Percentiles rank a stretch among this genome's conserved stretches.
phyloP scores from a whole-genome alignment of 1,140 invertebrate species.

The Oedothorax gibbosus region DNA sequence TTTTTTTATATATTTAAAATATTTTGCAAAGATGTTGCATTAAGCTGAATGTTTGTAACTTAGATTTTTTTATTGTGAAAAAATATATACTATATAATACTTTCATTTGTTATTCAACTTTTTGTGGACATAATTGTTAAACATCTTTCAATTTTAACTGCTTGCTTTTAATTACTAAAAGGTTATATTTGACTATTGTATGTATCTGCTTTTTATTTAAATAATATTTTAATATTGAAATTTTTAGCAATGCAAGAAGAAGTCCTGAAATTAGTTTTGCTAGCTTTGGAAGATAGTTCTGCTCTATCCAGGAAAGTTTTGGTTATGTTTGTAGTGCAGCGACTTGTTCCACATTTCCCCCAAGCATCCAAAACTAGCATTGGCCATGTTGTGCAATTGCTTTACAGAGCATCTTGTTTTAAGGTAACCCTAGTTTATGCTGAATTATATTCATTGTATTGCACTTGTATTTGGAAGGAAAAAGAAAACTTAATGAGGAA shows the following conservation, averaged over 20 bases:
- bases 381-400: constrained; percentile 97
- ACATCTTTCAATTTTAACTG: neutral
- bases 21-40: no score
- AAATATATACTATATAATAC: neutral
- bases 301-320: constrained; percentile 97
- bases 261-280: constrained; percentile 91
- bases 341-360: constrained; percentile 93
- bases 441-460: constrained; percentile 32
- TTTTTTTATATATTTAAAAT: no score
- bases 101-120: constrained; percentile 33
- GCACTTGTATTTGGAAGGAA: no score
- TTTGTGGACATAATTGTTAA: constrained; percentile 13
- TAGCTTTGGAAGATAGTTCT: constrained; percentile 95
- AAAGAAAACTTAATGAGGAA: no score
- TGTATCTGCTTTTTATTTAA: no score
- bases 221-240: neutral
- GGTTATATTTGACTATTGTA: no score
- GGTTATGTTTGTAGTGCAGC: constrained; percentile 98
- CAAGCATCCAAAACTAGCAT: constrained; percentile 99
- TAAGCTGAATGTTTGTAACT: no score
- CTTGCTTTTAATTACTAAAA: neutral
- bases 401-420: constrained; percentile 98
- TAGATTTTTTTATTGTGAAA: neutral
- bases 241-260: constrained; percentile 95
- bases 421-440: constrained; percentile 75